Evolutionary conservation across 2,888 invertebrate genomes (phyloP).

Genomic region (Cyaniris semiargus): DNA sequence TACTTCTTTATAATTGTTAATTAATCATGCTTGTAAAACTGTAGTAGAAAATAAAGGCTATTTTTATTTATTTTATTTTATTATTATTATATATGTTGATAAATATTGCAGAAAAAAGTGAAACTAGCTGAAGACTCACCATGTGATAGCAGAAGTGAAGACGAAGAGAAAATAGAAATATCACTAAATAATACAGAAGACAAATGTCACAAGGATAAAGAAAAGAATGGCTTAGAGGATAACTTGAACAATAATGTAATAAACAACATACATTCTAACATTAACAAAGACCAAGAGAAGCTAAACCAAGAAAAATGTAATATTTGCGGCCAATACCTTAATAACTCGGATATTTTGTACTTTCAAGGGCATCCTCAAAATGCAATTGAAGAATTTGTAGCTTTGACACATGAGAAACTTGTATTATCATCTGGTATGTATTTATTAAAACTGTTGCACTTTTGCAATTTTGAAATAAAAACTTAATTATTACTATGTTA

Average conservation of each 20-base stretch:
- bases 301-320: slow-evolving; percentile 64
- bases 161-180: slow-evolving; percentile 14
- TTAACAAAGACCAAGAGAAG: slow-evolving; percentile 34
- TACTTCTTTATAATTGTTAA: too few relatives aligned
- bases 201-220: slow-evolving; percentile 32
- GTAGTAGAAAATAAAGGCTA: too few relatives aligned
- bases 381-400: slow-evolving; percentile 88
- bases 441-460: neutral
- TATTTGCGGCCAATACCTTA: slow-evolving; percentile 70
- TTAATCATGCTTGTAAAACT: too few relatives aligned
- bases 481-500: too few relatives aligned
- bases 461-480: neutral
- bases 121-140: slow-evolving; percentile 44
- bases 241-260: slow-evolving; percentile 34
- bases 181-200: slow-evolving; percentile 24
- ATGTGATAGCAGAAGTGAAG: neutral
- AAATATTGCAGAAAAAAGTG: slow-evolving; percentile 55
- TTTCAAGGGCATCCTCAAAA: slow-evolving; percentile 89
- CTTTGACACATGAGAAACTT: slow-evolving; percentile 86
- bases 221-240: slow-evolving; percentile 34
- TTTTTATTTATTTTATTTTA: too few relatives aligned
- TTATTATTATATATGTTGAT: neutral
- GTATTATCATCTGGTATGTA: slow-evolving; percentile 84
- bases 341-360: slow-evolving; percentile 75
- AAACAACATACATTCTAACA: slow-evolving; percentile 7